phyloP scores from a whole-genome alignment of 2,797 vertebrate genomes.

The Premnoplex brunnescens region DNA sequence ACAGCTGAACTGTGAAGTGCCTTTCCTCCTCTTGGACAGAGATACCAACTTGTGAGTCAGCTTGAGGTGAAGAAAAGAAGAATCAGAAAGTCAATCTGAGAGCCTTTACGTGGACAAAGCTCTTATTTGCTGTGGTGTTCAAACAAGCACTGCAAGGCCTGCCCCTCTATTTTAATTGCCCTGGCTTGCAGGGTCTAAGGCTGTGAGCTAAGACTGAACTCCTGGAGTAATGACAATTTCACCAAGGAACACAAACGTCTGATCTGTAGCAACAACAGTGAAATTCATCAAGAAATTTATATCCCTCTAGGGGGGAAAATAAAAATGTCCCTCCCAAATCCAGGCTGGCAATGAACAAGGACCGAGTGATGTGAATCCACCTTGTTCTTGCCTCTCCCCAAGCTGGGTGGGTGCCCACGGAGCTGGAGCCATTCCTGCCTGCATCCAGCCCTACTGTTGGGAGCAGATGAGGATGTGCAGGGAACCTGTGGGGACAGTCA shows the following conservation, averaged over 20 bases:
- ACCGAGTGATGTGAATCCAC: fast-evolving
- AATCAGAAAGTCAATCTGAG: not conserved
- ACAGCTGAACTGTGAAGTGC: not conserved
- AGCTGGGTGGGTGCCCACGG: not conserved
- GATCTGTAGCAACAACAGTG: not conserved
- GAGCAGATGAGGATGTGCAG: not conserved
- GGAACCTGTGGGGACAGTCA: not conserved
- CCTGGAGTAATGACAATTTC: not conserved
- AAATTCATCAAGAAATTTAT: not conserved
- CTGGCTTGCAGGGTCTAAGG: not conserved
- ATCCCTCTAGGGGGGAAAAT: not conserved
- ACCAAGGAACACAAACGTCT: not conserved
- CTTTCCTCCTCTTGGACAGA: not conserved
- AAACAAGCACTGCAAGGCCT: not conserved
- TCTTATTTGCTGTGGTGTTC: not conserved
- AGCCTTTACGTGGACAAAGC: not conserved
- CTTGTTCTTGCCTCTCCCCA: not conserved
- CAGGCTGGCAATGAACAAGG: not conserved
- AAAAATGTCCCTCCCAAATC: not conserved
- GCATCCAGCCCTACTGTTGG: not conserved
- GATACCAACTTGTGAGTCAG: not conserved
- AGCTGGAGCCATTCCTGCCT: not conserved
- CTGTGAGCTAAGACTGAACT: not conserved
- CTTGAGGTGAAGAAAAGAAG: not conserved
- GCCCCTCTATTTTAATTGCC: not conserved